phyloP scores from a whole-genome alignment of 2,797 vertebrate species.

The Cephalopachus bancanus region DNA sequence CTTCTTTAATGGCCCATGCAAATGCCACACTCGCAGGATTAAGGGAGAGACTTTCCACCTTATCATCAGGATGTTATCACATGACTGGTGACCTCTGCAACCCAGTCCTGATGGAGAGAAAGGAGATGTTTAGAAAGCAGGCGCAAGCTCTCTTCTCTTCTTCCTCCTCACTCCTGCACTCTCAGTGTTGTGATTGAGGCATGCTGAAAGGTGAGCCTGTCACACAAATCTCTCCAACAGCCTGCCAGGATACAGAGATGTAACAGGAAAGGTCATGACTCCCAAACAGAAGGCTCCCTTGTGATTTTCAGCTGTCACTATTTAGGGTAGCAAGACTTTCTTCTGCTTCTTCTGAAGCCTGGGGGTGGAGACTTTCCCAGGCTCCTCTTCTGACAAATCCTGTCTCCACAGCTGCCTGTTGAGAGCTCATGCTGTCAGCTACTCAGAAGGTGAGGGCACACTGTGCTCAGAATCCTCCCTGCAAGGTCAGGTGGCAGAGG shows the following conservation, averaged over 20 bases:
- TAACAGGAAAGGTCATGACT: slow-evolving; percentile 71
- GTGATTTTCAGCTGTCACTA: slow-evolving; percentile 55
- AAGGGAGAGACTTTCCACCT: slow-evolving; percentile 18
- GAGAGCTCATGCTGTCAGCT: neutral
- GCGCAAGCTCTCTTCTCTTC: neutral
- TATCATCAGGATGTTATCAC: slow-evolving; percentile 45
- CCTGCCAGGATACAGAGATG: slow-evolving; percentile 12
- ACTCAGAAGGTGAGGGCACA: neutral
- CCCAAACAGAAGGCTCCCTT: slow-evolving; percentile 58
- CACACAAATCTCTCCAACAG: slow-evolving; percentile 56
- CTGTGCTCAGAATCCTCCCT: neutral
- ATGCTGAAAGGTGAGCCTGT: slow-evolving; percentile 73
- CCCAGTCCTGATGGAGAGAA: slow-evolving; percentile 45
- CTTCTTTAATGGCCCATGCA: neutral
- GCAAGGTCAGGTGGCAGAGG: neutral
- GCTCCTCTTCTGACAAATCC: slow-evolving; percentile 13
- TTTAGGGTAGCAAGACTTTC: neutral
- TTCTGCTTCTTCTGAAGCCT: neutral
- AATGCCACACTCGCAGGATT: neutral
- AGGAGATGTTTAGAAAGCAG: neutral
- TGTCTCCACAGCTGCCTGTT: neutral
- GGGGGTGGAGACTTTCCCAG: neutral
- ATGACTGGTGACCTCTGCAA: slow-evolving; percentile 66
- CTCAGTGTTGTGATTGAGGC: slow-evolving; percentile 64
- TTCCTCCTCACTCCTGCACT: neutral